Evolutionary conservation across 2,888 invertebrate species (phyloP).

Genomic region (Caenorhabditis afra): DNA sequence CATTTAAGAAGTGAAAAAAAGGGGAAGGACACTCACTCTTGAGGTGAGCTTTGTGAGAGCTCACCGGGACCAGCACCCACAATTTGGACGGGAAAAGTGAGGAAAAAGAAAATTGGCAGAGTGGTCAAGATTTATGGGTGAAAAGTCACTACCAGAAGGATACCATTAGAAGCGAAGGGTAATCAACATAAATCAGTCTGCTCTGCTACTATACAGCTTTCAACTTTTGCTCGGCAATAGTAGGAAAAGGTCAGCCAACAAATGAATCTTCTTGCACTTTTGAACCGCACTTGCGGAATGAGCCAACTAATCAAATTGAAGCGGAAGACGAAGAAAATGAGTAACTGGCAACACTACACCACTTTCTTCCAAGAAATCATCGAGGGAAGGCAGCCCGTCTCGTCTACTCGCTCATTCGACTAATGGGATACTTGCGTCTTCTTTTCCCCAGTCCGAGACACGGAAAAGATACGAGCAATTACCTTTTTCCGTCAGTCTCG

Average conservation of each 20-base stretch:
- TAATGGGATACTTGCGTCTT: constrained; percentile 40
- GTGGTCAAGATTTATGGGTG: constrained; percentile 45
- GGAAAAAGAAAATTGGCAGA: constrained; percentile 24
- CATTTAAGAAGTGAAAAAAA: constrained; percentile 23
- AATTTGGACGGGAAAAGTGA: constrained; percentile 10
- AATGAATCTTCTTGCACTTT: constrained; percentile 33
- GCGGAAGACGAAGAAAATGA: constrained; percentile 45
- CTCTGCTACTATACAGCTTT: too few relatives aligned
- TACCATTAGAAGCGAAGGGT: constrained; percentile 33
- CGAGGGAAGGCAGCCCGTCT: constrained; percentile 1
- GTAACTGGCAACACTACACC: constrained; percentile 18
- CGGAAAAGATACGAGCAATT: constrained; percentile 43
- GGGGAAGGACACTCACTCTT: constrained; percentile 23
- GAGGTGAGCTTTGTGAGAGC: constrained; percentile 1
- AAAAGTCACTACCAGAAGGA: constrained; percentile 18
- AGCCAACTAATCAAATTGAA: constrained; percentile 53
- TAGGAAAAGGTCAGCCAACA: background rate
- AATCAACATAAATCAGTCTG: constrained; percentile 1
- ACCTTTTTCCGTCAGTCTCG: constrained; percentile 13
- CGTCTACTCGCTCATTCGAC: constrained; percentile 29
- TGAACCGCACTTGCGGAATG: constrained; percentile 11
- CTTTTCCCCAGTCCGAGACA: background rate
- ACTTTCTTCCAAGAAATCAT: constrained; percentile 36
- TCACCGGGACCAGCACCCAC: constrained; percentile 25
- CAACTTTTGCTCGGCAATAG: too few relatives aligned